phyloP scores from a whole-genome alignment of 64 coral and sea anemone species.

The Montipora foliosa region DNA sequence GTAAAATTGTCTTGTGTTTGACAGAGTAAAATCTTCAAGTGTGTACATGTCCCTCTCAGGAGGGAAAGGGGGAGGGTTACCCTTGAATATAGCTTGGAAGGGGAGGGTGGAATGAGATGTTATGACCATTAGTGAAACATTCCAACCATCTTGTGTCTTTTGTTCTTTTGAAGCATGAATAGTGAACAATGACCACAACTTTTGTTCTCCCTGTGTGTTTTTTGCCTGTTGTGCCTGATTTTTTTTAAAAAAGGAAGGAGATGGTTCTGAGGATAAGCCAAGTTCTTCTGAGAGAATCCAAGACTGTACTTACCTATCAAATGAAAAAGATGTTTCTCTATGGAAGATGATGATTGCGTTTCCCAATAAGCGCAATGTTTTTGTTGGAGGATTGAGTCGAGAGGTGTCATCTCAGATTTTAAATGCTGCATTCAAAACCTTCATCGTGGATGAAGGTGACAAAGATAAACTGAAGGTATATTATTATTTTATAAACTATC shows the following conservation, averaged over 20 bases:
- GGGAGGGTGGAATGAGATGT: no score
- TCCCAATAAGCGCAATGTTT: slow-evolving; percentile 76
- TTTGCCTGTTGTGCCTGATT: background rate
- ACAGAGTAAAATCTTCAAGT: no score
- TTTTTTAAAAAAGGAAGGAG: background rate
- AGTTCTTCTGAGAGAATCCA: background rate
- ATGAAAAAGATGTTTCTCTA: slow-evolving; percentile 69
- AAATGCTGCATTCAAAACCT: slow-evolving; percentile 61
- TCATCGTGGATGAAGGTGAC: slow-evolving; percentile 11
- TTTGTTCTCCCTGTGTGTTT: background rate
- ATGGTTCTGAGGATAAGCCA: background rate
- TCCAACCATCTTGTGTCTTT: background rate
- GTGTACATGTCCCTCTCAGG: no score
- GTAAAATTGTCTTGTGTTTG: no score
- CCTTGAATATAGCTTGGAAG: no score
- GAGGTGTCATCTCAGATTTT: slow-evolving; percentile 34
- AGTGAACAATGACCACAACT: background rate
- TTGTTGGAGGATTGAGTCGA: slow-evolving; percentile 74
- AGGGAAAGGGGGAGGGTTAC: no score
- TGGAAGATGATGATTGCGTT: slow-evolving; percentile 67
- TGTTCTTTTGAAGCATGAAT: background rate
- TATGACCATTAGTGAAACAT: no score
- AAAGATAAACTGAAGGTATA: slow-evolving; percentile 65
- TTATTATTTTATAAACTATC: background rate
- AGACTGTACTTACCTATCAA: slow-evolving; percentile 74